A percentile compares a stretch with the other conserved stretches of the same genome.
phyloP scores from a whole-genome alignment of 2,113 vertebrate species.

The Mobula birostris region DNA sequence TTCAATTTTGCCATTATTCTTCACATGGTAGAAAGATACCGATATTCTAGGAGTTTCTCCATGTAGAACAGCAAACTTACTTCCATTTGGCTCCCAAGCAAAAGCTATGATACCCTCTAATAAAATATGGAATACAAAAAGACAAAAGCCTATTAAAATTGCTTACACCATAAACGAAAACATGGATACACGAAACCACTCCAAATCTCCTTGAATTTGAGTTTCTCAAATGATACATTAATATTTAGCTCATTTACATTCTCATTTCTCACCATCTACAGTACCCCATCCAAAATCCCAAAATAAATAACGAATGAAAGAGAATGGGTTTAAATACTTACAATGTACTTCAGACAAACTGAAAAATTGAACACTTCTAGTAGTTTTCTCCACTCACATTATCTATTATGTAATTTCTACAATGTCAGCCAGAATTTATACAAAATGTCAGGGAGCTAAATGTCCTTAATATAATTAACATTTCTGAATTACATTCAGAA shows the following conservation, averaged over 20 bases:
- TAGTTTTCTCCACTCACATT: background rate
- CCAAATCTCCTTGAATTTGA: background rate
- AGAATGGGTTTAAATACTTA: background rate
- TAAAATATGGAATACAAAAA: constrained; percentile 30
- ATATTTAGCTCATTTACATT: background rate
- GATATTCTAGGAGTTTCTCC: constrained; percentile 88
- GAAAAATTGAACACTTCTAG: too few species aligned
- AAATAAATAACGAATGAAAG: background rate
- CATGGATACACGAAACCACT: background rate
- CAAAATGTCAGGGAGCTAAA: too few species aligned
- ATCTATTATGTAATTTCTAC: too few species aligned
- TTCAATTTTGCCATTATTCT: constrained; percentile 95
- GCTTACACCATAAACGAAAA: background rate
- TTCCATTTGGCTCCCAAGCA: constrained; percentile 96
- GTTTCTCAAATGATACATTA: background rate
- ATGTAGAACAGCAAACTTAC: constrained; percentile 93
- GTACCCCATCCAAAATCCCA: background rate
- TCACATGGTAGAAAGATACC: constrained; percentile 92
- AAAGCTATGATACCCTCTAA: constrained; percentile 93
- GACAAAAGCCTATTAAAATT: background rate
- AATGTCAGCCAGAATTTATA: too few species aligned
- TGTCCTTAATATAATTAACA: too few species aligned
- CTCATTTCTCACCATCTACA: too few species aligned
- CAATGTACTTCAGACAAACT: too few species aligned
- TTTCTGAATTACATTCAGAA: too few species aligned